Evolutionary conservation across 2,888 invertebrate genomes (phyloP).

Genomic region (Lasioglossum villosulum): DNA sequence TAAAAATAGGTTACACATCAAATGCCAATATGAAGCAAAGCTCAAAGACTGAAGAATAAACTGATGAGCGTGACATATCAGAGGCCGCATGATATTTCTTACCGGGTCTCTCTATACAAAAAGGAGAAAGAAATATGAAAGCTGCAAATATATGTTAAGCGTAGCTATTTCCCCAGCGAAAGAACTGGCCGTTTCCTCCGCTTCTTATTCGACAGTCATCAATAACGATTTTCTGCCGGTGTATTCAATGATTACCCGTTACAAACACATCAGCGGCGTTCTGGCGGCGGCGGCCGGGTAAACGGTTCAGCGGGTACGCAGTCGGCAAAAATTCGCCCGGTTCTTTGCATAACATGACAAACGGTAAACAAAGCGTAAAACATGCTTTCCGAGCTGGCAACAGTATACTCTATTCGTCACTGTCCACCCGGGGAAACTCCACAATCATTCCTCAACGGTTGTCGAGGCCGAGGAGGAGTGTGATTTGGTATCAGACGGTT

Average conservation of each 20-base stretch:
- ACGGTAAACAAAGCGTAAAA: slow-evolving; percentile 81
- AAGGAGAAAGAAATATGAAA: neutral
- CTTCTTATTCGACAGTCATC: slow-evolving; percentile 34
- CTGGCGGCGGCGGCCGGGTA: slow-evolving; percentile 19
- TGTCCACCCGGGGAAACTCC: slow-evolving; percentile 71
- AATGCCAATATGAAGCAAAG: neutral
- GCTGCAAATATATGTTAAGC: slow-evolving; percentile 3
- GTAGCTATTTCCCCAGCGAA: slow-evolving; percentile 14
- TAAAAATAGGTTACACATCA: neutral
- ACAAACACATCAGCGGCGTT: slow-evolving; percentile 31
- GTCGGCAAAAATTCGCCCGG: slow-evolving; percentile 68
- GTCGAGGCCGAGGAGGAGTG: slow-evolving; percentile 62
- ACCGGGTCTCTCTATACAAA: neutral
- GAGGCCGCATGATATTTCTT: slow-evolving; percentile 5
- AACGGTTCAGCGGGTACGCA: slow-evolving; percentile 57
- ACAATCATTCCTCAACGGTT: slow-evolving; percentile 74
- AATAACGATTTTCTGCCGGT: slow-evolving; percentile 43
- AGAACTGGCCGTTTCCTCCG: slow-evolving; percentile 11
- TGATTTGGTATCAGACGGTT: slow-evolving; percentile 41
- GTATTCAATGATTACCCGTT: slow-evolving; percentile 36
- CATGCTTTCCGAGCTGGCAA: slow-evolving; percentile 76
- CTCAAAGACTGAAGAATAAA: neutral
- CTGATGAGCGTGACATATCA: slow-evolving; percentile 1
- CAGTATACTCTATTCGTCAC: slow-evolving; percentile 76
- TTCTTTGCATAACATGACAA: slow-evolving; percentile 79